Conservation (phyloP, 2,113 vertebrate genomes). For the Clarias macrocephalus region DNA sequence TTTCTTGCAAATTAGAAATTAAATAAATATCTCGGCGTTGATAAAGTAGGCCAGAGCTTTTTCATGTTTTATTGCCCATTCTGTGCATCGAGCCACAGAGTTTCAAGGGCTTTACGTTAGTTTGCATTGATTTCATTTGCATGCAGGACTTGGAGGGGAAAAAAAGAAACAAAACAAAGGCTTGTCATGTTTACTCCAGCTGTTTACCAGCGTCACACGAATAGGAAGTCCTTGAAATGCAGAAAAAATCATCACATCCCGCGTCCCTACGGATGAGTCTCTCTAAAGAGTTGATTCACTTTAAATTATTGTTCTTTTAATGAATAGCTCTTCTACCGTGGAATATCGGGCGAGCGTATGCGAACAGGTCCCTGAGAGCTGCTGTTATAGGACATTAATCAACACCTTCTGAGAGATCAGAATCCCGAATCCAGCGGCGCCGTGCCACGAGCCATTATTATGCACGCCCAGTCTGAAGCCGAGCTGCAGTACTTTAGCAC, state of each 20-base stretch:
- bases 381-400: background rate
- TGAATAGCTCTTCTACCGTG: background rate
- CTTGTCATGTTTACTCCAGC: background rate
- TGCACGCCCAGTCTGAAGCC: background rate
- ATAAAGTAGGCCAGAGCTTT: constrained; percentile 45
- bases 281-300: background rate
- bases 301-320: background rate
- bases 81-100: background rate
- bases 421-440: background rate
- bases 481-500: background rate
- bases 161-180: constrained; percentile 3
- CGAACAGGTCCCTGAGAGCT: background rate
- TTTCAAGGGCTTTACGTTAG: constrained; percentile 37
- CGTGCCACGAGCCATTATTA: background rate
- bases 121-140: constrained; percentile 18
- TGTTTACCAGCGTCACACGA: background rate
- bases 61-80: constrained; percentile 48
- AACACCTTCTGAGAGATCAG: background rate
- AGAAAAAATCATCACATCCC: background rate
- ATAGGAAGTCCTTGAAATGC: background rate
- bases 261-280: background rate
- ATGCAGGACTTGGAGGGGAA: background rate
- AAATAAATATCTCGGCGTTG: constrained; percentile 43
- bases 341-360: no score
- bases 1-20: constrained; percentile 50